These are phyloP conservation scores for Ischnura elegans DNA, from an alignment of 2,888 invertebrate species.

Conservation along the genomic window DNA sequence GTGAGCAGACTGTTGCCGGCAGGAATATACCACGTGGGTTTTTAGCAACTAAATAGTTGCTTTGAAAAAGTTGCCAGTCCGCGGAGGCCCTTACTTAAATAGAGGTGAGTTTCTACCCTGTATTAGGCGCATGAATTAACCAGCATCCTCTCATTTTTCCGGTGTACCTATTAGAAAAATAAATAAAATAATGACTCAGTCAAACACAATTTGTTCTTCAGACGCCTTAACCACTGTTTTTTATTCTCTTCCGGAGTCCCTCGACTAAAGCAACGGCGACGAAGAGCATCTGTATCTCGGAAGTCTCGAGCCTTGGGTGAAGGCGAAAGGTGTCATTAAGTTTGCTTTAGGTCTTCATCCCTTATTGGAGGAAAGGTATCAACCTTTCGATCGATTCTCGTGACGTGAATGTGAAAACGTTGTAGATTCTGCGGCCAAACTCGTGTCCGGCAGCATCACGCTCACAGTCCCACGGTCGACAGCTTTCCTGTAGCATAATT, in stretches of 20 bases:
- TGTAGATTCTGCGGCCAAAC: neutral
- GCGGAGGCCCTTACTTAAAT: too few relatives aligned
- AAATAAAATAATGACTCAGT: too few relatives aligned
- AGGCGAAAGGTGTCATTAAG: neutral
- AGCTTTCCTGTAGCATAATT: neutral
- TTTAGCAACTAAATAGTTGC: too few relatives aligned
- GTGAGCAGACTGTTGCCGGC: too few relatives aligned
- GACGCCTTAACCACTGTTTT: too few relatives aligned
- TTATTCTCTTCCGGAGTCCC: neutral
- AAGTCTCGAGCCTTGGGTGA: neutral
- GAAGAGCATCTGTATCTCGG: neutral
- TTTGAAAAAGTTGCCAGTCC: too few relatives aligned
- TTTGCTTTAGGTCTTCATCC: neutral
- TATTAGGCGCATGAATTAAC: too few relatives aligned
- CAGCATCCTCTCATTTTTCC: too few relatives aligned
- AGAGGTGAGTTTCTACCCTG: too few relatives aligned
- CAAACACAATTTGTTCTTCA: too few relatives aligned
- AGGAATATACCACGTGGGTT: too few relatives aligned
- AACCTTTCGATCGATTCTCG: neutral
- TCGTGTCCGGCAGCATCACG: conserved; percentile 28
- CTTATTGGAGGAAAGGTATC: neutral
- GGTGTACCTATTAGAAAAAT: too few relatives aligned
- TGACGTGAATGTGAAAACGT: conserved; percentile 4
- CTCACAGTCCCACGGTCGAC: neutral
- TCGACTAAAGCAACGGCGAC: neutral